Percentiles rank a stretch among this genome's conserved stretches.
phyloP scores from a whole-genome alignment of 1,140 invertebrate genomes.

The Caenorhabditis remanei region DNA sequence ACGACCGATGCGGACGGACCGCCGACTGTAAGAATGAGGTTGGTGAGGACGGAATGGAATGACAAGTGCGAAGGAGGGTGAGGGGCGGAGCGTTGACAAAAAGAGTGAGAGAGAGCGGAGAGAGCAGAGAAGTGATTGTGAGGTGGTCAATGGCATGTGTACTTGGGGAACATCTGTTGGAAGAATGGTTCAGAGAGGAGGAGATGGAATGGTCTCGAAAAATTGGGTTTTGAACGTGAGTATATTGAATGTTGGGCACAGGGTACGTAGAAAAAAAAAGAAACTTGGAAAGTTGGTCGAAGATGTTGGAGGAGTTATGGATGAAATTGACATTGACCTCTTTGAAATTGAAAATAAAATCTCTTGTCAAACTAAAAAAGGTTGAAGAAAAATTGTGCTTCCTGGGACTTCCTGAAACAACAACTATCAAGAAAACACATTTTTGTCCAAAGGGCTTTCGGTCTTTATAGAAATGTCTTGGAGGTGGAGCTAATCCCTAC shows the following conservation, averaged over 20 bases:
- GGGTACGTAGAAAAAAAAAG: not conserved
- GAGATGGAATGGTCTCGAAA: not conserved
- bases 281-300: too few relatives aligned
- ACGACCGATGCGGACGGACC: not conserved
- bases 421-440: too few relatives aligned
- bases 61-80: conserved; percentile 7
- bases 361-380: too few relatives aligned
- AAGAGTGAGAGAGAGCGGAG: not conserved
- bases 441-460: too few relatives aligned
- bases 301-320: too few relatives aligned
- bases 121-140: not conserved
- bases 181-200: too few relatives aligned
- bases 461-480: too few relatives aligned
- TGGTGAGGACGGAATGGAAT: not conserved
- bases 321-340: too few relatives aligned
- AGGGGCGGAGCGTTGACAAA: not conserved
- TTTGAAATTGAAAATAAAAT: too few relatives aligned
- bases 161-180: conserved; percentile 27
- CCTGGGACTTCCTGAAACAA: too few relatives aligned
- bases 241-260: not conserved
- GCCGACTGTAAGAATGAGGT: conserved; percentile 41
- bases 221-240: not conserved
- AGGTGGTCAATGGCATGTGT: conserved; percentile 27
- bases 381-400: too few relatives aligned
- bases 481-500: conserved; percentile 3